These are phyloP conservation scores for Tapirus terrestris DNA, from an alignment of 2,113 vertebrate species.

Conservation along the genomic window DNA sequence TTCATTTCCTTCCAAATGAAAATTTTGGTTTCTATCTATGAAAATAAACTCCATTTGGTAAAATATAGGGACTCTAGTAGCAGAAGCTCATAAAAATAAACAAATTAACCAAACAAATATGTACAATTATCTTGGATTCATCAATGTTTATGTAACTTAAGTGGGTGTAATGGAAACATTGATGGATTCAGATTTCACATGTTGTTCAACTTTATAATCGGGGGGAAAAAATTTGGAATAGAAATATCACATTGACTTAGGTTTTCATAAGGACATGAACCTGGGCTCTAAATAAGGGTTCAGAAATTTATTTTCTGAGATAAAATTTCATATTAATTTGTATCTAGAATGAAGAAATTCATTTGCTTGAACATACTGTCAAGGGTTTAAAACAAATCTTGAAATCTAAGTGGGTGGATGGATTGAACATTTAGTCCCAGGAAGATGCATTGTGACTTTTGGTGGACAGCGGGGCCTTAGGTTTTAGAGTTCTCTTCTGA, in stretches of 20 bases:
- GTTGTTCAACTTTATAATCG: neutral
- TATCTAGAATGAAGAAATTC: neutral
- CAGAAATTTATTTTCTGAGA: slow-evolving; percentile 21
- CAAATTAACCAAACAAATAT: slow-evolving; percentile 15
- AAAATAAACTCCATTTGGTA: slow-evolving; percentile 9
- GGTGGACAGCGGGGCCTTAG: neutral
- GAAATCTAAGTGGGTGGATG: neutral
- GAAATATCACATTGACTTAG: neutral
- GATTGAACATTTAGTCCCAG: neutral
- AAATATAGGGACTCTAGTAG: neutral
- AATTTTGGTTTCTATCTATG: slow-evolving; percentile 12
- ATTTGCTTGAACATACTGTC: neutral
- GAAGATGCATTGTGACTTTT: neutral
- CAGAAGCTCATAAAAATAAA: slow-evolving; percentile 4
- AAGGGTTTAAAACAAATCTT: neutral
- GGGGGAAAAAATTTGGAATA: neutral
- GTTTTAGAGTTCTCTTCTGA: neutral
- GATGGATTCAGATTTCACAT: slow-evolving; percentile 5
- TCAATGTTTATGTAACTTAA: slow-evolving; percentile 8
- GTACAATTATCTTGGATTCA: neutral
- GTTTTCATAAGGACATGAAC: slow-evolving; percentile 14
- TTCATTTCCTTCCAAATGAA: slow-evolving; percentile 44
- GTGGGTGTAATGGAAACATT: neutral
- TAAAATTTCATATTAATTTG: neutral
- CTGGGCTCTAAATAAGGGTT: neutral